These are phyloP conservation scores for Onychomys arenicola DNA, from an alignment of 2,797 vertebrate genomes.

Conservation along the genomic window DNA sequence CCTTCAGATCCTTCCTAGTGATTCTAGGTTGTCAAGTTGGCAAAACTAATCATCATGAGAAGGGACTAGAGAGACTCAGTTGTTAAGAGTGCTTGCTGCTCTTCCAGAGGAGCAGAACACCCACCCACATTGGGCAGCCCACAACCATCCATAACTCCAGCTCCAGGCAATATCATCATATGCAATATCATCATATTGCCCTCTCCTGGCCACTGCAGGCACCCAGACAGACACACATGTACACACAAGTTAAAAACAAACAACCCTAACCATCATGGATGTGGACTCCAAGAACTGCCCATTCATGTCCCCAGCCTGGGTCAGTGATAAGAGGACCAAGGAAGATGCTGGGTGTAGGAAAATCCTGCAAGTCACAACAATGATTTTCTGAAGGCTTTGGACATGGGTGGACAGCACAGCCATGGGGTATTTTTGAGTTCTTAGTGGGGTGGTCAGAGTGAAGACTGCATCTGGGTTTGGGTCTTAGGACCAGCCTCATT, in stretches of 20 bases:
- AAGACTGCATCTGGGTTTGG: no score
- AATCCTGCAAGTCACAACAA: background rate
- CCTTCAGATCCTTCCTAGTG: background rate
- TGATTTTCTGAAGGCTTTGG: background rate
- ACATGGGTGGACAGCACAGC: background rate
- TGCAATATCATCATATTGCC: background rate
- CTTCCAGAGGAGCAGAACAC: background rate
- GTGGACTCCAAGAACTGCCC: background rate
- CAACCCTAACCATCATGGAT: background rate
- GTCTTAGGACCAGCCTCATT: background rate
- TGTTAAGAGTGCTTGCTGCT: background rate
- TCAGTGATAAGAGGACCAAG: background rate
- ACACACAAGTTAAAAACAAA: background rate
- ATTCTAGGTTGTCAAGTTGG: background rate
- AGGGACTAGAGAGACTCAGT: background rate
- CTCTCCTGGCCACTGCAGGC: background rate
- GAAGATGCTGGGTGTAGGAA: background rate
- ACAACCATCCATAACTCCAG: background rate
- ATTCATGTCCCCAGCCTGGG: background rate
- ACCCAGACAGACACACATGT: background rate
- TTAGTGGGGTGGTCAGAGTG: background rate
- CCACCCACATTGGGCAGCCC: background rate
- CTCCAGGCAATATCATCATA: background rate
- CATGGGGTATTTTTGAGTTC: background rate
- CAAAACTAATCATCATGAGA: background rate